Evolutionary conservation across 2,113 vertebrate genomes (phyloP), one percentile per base, ranked within the genome.

Genomic region (Neoarius graeffei): DNA sequence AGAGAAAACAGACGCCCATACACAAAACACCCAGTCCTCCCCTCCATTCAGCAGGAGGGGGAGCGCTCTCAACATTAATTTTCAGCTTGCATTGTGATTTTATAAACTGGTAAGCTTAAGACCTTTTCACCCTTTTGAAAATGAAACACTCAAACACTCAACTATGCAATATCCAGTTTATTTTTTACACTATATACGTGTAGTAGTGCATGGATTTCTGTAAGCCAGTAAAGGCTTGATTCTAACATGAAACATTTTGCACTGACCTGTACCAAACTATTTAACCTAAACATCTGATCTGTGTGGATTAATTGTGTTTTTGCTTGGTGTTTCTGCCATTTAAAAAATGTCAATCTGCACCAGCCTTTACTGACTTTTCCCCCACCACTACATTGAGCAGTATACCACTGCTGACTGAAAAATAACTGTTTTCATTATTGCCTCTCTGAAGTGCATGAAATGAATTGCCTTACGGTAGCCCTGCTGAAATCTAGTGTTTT

Each of bases 1-100:
- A 97, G 96, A 95, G 96, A 97, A 96, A 96, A 96, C 97, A 98
- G 97, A 96, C 96, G 94, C 94, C 95, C 94, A 95, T 93, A 93
- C 94, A 95, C 92, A 94, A 94, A 94, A 94, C 93, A 92, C 88
- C 87, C 90, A 91, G 71, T 15, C 86, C 87, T 91, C 77, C 85
- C 85, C 89, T 89, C 60, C 30, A 74, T 88, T 90, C 88, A 83
- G 90, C 86, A 88, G 4, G 48, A 62, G 54, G 88, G 90, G 90
- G 88, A 81, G 71, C 84, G 91, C 87, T 52, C 86, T 83, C 91
- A 83, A 91, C 90, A 93, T 94, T 90, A 92, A 90, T 79, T 87
- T 87, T 76, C 10, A 62, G 91, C 83, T 62, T 82, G 84, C 69
- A 86, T 85, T 88, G 85, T 88, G 91, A 89, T 91, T 92, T 89